Evolutionary conservation across 2,113 vertebrate species (phyloP), one percentile per base, ranked within the genome.

Genomic region (Syngnathus floridae): DNA sequence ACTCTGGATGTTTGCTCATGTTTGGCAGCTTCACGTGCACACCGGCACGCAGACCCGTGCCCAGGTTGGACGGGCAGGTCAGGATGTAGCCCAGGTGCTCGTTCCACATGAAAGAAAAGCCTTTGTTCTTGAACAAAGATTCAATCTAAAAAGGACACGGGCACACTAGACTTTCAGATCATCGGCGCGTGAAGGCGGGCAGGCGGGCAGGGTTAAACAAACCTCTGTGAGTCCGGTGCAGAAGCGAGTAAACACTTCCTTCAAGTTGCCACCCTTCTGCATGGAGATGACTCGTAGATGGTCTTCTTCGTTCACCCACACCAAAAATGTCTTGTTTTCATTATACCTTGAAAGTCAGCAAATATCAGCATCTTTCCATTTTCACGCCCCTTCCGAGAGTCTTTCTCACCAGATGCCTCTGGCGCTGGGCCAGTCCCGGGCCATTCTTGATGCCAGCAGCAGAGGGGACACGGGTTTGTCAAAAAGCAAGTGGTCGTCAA

Each of bases 221-320:
- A 61, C 59, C 59, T 61, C 59, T 1, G 59, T 61, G 59, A 61
- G 59, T 21, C 59, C 59, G 5, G n/a, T 61, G 59, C 59, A 61
- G 40, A 61, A 61, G 21, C 59, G 59, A 26, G 59, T 61, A 41
- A 61, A 61, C 38, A 61, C 59, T 61, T 61, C 38, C 13, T 61
- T 61, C 59, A 61, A 43, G 59, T 61, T 61, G 2, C 59, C 59
- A 7, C 59, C 59, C 40, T 61, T 61, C 21, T 61, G 38, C 59
- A 61, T 61, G 12, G 59, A 61, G 59, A 61, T 61, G 5, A 61
- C 59, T 61, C 59, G 59, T 16, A 61, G 40, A 61, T 61, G 59
- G 59, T 61, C 59, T 40, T 61, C 59, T 16, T 61, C 59, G 8
- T 40, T 40, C 59, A 61, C 59, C 59, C 59, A 61, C 40, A 61